These are phyloP conservation scores for Charina bottae DNA, from an alignment of 2,113 vertebrate genomes.

Conservation along the genomic window DNA sequence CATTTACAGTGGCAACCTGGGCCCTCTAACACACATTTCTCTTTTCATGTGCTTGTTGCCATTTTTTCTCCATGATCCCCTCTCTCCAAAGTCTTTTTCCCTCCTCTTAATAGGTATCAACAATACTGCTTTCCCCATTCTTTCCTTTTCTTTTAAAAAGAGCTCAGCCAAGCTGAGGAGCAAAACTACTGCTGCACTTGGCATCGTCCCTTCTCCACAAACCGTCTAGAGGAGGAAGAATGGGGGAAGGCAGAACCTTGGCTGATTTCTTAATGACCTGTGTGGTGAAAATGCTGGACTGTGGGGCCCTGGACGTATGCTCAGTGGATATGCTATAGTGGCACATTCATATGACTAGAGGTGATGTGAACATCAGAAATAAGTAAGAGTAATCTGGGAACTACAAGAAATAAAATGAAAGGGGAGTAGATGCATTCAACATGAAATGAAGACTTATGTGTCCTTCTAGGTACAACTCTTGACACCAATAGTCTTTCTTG, in stretches of 20 bases:
- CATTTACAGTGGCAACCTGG: conserved; percentile 25
- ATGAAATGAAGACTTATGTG: neutral
- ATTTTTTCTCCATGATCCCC: neutral
- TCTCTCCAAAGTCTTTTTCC: neutral
- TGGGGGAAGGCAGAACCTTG: neutral
- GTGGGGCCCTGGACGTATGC: neutral
- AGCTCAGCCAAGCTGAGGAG: neutral
- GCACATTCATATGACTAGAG: neutral
- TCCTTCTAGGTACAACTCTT: neutral
- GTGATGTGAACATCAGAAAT: conserved; percentile 18
- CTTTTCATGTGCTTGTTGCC: neutral
- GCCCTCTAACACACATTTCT: neutral
- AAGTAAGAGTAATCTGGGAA: neutral
- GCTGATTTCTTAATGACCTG: neutral
- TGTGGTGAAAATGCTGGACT: neutral
- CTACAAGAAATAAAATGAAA: conserved; percentile 42
- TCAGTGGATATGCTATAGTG: neutral
- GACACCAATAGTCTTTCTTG: accelerated
- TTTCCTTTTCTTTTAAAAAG: neutral
- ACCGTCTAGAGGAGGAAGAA: neutral
- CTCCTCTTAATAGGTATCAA: neutral
- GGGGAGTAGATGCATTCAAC: neutral
- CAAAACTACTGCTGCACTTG: neutral
- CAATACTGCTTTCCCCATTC: neutral
- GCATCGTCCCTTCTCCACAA: neutral